Evolutionary conservation across 2,888 invertebrate species (phyloP).

Genomic region (Taenaris catops): DNA sequence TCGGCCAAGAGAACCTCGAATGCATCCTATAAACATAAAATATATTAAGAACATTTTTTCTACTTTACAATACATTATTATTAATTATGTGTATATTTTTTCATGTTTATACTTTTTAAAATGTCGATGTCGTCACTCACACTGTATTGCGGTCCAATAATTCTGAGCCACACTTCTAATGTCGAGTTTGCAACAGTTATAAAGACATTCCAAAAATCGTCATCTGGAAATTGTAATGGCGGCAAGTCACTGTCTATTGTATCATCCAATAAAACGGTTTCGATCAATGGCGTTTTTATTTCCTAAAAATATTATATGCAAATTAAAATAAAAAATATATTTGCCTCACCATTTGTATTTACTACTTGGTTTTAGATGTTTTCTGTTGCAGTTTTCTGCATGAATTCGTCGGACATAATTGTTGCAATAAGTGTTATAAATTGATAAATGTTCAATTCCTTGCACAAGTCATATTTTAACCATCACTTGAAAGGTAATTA

Average conservation of each 20-base stretch:
- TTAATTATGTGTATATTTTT: background rate
- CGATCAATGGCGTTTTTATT: slow-evolving; percentile 27
- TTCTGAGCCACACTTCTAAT: slow-evolving; percentile 83
- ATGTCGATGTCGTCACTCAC: slow-evolving; percentile 53
- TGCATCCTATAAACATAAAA: slow-evolving; percentile 53
- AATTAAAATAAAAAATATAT: no score
- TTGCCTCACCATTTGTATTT: no score
- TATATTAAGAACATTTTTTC: no score
- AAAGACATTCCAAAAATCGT: slow-evolving; percentile 79
- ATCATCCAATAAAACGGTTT: slow-evolving; percentile 38
- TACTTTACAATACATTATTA: no score
- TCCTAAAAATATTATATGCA: no score
- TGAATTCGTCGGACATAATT: no score
- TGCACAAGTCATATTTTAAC: no score
- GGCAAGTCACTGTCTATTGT: slow-evolving; percentile 61
- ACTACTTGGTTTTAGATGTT: no score
- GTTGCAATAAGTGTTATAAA: no score
- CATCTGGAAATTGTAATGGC: slow-evolving; percentile 62
- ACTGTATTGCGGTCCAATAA: slow-evolving; percentile 82
- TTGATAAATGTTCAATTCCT: no score
- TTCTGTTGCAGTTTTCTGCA: no score
- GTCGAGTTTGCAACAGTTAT: slow-evolving; percentile 81
- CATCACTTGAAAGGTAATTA: no score
- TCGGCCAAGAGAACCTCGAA: slow-evolving; percentile 71
- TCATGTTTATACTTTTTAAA: background rate